Base-by-base conservation (phyloP, 2,797 vertebrate species). In the Peromyscus melanophrys region DNA sequence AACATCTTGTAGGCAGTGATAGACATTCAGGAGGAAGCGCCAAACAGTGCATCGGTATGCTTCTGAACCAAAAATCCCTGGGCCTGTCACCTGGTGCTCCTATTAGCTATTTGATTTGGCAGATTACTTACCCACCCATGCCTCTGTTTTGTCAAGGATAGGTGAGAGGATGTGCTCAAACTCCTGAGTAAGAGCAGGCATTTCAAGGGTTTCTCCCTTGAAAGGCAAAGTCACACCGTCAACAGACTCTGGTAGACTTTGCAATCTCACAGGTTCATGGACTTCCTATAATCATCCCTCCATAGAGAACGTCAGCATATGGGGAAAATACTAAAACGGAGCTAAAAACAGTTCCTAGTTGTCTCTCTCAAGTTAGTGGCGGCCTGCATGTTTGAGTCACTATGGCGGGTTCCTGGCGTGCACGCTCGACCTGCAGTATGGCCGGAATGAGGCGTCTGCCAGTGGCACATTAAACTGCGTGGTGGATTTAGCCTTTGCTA, bases 261-360 rank as follows among this genome's bases (percentile, higher is more conserved):
- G 63, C 49, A 55, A 5, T 90, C 46, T 90, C 85, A 57, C 65
- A 13, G 2, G 31, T 82, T 89, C 78, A 40, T 71, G 78, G 92
- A 49, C 69, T 93, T 81, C 90, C 80, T 63, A 8, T 84, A 82
- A 96, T 95, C 94, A 61, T 82, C 67, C 94, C 63, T 85, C 61
- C 59, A 73, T 59, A 86, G 11, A 81, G 75, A 73, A 89, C 94
- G 57, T 91, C 85, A 63, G 55, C 40, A 23, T 95, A 90, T 78
- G 77, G 84, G 90, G 27, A 52, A 85, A 95, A 80, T 63, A n/a
- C n/a, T n/a, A n/a, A n/a, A n/a, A n/a, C n/a, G n/a, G n/a, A n/a
- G n/a, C n/a, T n/a, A n/a, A n/a, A n/a, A n/a, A n/a, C n/a, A n/a
- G n/a, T n/a, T n/a, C n/a, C n/a, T n/a, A n/a, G n/a, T n/a, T n/a